Percentiles rank a stretch among this genome's conserved stretches.
Evolutionary conservation across 2,888 invertebrate species (phyloP).

Genomic region (Leptopterna dolabrata): DNA sequence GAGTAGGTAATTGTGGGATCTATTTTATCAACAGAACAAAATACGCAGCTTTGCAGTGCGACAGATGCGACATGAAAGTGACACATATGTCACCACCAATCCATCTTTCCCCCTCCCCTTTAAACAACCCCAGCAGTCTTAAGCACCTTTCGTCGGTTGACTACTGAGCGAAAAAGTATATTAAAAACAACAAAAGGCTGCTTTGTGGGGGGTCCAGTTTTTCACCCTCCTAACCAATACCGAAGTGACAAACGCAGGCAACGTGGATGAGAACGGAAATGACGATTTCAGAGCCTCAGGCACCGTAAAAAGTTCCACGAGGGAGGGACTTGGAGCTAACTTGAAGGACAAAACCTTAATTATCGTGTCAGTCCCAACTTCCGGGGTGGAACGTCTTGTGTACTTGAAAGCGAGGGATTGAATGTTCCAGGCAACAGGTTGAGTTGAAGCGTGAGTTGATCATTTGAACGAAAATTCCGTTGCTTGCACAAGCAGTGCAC

Average conservation of each 20-base stretch:
- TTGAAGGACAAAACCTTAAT: slow-evolving; percentile 24
- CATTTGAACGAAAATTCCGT: not conserved
- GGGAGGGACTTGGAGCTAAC: not conserved
- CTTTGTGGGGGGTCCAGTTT: not conserved
- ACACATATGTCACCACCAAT: slow-evolving; percentile 29
- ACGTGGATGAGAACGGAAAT: not conserved
- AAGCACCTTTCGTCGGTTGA: not conserved
- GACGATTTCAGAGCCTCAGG: not conserved
- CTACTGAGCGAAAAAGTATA: not conserved
- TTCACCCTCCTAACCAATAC: not conserved
- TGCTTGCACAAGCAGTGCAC: too few species aligned
- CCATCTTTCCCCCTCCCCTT: not conserved
- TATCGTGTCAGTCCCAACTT: slow-evolving; percentile 18
- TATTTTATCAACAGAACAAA: not conserved
- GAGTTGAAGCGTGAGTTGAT: not conserved
- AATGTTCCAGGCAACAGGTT: not conserved
- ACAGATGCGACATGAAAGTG: not conserved
- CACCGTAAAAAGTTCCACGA: not conserved
- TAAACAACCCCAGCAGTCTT: not conserved
- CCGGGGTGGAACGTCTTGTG: not conserved
- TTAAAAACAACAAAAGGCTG: slow-evolving; percentile 14
- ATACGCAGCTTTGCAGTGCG: not conserved
- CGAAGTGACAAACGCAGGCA: slow-evolving; percentile 15
- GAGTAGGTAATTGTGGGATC: too few species aligned
- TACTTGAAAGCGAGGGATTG: not conserved